Base-by-base conservation (phyloP, 2,888 invertebrate species). In the Lordiphosa fenestrarum region DNA sequence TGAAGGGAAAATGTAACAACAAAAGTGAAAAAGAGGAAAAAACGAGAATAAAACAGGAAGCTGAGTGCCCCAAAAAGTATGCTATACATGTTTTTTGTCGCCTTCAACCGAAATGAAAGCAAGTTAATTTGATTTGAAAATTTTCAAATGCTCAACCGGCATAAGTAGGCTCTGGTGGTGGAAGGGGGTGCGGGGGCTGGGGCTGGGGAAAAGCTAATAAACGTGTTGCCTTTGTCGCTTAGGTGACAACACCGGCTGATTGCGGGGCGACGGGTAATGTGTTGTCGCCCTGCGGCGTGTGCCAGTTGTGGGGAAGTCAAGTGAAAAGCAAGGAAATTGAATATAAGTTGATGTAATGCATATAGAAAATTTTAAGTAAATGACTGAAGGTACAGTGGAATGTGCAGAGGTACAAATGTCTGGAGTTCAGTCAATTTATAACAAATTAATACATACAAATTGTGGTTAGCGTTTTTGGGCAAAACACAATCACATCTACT, bases 101-200 rank as follows among this genome's bases (percentile, higher is more conserved):
- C 7, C 2, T 57, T 46, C 33, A 44, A 33, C 56, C 64, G 66
- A 76, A 81, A 81, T 77, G 77, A 77, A 81, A 77, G 76, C 67
- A 71, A 81, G 81, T 73, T 77, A 81, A 77, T 77, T 77, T 77
- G 69, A 77, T 77, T 77, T 77, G 65, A 69, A 71, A 71, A 59
- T 57, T 64, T 72, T 62, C 52, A 61, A 76, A 67, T 69, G 77
- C 62, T 40, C 53, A 56, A 38, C 25, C 54, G 48, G 15, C 42
- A 53, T 25, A 46, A 39, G 53, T 55, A 71, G 62, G 71, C 57
- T 25, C n/a, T 19, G 10, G 3, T 1, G 10, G 6, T n/a, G n/a
- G n/a, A n/a, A 12, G 19, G 9, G 36, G 4, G 10, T 15, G 39
- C 6, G 23, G 7, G 30, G 37, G 19, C 30, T 15, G n/a, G n/a